A percentile compares a stretch with the other conserved stretches of the same genome.
Conservation (phyloP, 37 sponge, comb jelly and placozoan genomes). For the Mnemiopsis leidyi region DNA sequence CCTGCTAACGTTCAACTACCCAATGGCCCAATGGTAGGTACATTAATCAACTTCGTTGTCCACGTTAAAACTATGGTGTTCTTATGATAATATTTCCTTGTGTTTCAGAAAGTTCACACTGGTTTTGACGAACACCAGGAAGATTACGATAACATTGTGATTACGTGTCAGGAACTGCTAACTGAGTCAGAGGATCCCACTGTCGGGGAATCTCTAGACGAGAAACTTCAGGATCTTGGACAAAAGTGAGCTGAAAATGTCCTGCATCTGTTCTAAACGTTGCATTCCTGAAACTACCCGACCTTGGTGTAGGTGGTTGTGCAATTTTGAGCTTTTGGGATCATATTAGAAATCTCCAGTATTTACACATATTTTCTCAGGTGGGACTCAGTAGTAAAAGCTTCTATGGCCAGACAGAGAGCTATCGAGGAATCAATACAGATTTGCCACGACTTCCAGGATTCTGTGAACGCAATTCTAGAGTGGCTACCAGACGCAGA, state of each 20-base stretch:
- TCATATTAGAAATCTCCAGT: too few relatives aligned
- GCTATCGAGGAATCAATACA: constrained; percentile 71
- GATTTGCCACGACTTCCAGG: constrained; percentile 69
- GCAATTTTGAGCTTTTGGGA: too few relatives aligned
- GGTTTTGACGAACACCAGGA: constrained; percentile 71
- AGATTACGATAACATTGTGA: constrained; percentile 70
- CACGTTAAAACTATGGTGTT: not conserved
- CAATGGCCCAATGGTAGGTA: too few relatives aligned
- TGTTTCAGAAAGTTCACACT: constrained; percentile 68
- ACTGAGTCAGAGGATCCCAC: constrained; percentile 73
- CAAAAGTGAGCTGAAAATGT: constrained; percentile 72
- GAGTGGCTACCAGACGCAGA: constrained; percentile 84
- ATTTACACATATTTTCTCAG: not conserved
- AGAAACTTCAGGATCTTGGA: constrained; percentile 74
- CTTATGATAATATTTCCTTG: not conserved
- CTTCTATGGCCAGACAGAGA: constrained; percentile 46
- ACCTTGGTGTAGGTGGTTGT: too few relatives aligned
- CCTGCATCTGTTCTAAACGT: too few relatives aligned
- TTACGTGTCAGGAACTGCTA: constrained; percentile 70
- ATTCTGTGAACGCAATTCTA: constrained; percentile 75
- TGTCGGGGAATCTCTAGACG: constrained; percentile 70
- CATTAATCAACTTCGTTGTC: not conserved
- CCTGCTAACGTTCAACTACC: too few relatives aligned
- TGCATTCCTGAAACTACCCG: too few relatives aligned
- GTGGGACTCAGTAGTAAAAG: constrained; percentile 63